These are phyloP conservation scores for Athalia rosae DNA, from an alignment of 2,888 invertebrate species.

Conservation along the genomic window DNA sequence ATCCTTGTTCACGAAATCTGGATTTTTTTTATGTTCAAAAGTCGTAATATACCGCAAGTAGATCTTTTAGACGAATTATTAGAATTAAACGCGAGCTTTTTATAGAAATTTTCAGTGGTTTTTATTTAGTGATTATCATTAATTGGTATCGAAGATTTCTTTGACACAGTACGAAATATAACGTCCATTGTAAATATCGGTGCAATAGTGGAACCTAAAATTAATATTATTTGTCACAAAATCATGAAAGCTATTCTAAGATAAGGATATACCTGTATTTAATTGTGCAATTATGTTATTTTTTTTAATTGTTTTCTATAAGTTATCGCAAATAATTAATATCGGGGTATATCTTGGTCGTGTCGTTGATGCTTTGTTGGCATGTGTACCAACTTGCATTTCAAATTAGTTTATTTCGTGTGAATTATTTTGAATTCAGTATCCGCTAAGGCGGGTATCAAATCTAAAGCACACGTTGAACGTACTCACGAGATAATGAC, in stretches of 20 bases:
- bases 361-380: constrained; percentile 5
- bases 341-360: constrained; percentile 24
- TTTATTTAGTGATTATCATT: constrained; percentile 50
- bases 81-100: constrained; percentile 55
- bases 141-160: constrained; percentile 56
- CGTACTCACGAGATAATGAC: constrained; percentile 65
- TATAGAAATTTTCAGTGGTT: constrained; percentile 63
- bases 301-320: background rate
- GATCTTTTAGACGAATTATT: constrained; percentile 59
- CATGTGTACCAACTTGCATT: constrained; percentile 38
- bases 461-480: constrained; percentile 40
- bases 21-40: constrained; percentile 11
- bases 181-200: constrained; percentile 71
- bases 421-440: constrained; percentile 19
- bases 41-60: constrained; percentile 48
- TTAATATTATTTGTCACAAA: constrained; percentile 65
- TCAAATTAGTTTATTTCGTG: constrained; percentile 20
- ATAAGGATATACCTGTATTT: constrained; percentile 46
- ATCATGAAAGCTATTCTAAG: constrained; percentile 57
- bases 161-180: constrained; percentile 56
- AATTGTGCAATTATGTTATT: constrained; percentile 36
- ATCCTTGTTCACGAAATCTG: no score
- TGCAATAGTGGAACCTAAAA: constrained; percentile 69
- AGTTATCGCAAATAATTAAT: constrained; percentile 38
- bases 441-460: constrained; percentile 8